Evolutionary conservation across 2,888 invertebrate genomes (phyloP).

Genomic region (Ormyrus pomaceus): DNA sequence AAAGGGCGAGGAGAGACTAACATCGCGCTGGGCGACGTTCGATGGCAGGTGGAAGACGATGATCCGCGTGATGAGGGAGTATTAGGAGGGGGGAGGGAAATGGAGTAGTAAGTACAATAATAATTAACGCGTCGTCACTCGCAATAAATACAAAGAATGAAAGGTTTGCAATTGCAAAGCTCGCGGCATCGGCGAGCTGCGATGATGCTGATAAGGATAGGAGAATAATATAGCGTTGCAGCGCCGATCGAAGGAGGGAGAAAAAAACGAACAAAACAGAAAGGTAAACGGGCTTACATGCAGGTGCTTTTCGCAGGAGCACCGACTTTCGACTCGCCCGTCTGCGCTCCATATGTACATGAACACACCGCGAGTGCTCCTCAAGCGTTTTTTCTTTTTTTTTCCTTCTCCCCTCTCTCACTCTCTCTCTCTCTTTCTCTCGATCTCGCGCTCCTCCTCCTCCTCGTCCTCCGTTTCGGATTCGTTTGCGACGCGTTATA

Average conservation of each 20-base stretch:
- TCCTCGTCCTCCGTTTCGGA: too few species aligned
- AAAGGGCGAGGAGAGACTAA: slow-evolving; percentile 1
- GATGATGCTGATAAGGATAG: slow-evolving; percentile 5
- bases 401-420: slow-evolving; percentile 17
- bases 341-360: slow-evolving; percentile 39
- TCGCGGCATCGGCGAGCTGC: neutral
- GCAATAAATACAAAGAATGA: slow-evolving; percentile 38
- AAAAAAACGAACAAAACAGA: slow-evolving; percentile 20
- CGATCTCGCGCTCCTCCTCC: neutral
- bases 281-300: slow-evolving; percentile 14
- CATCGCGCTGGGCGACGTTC: slow-evolving; percentile 20
- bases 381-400: slow-evolving; percentile 21
- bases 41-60: slow-evolving; percentile 49
- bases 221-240: neutral
- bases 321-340: slow-evolving; percentile 12
- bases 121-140: slow-evolving; percentile 22
- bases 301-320: slow-evolving; percentile 32
- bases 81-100: neutral
- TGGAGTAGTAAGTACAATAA: neutral
- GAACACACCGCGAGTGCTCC: slow-evolving; percentile 43
- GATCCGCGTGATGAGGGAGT: slow-evolving; percentile 5
- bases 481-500: slow-evolving; percentile 9
- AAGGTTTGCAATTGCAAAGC: neutral
- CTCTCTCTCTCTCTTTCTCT: slow-evolving; percentile 30
- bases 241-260: slow-evolving; percentile 18